phyloP scores from a whole-genome alignment of 2,113 vertebrate genomes.

The Catharus fuscescens region DNA sequence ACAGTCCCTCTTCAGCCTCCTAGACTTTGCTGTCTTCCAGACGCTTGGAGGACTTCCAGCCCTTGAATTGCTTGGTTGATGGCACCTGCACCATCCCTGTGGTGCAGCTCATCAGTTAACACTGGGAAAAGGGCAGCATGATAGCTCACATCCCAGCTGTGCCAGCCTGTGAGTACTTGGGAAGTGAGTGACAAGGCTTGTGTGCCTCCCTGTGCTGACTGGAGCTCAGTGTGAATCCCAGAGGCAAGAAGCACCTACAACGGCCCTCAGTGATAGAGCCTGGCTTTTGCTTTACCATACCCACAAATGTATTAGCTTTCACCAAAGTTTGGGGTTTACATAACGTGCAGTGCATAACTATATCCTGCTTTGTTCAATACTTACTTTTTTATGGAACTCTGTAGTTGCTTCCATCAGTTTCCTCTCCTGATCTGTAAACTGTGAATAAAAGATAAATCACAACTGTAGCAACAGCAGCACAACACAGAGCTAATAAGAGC shows the following conservation, averaged over 20 bases:
- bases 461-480: background rate
- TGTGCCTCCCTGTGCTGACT: background rate
- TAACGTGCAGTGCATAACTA: rapidly evolving
- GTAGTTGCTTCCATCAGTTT: slow-evolving; percentile 90
- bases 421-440: slow-evolving; percentile 96
- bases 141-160: background rate
- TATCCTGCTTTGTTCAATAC: background rate
- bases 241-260: background rate
- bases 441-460: background rate
- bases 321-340: rapidly evolving
- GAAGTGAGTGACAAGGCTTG: rapidly evolving
- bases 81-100: background rate
- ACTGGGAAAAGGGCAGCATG: background rate
- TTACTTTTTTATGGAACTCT: slow-evolving; percentile 90
- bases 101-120: background rate
- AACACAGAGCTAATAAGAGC: background rate
- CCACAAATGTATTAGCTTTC: background rate
- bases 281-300: background rate
- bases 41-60: background rate
- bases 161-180: rapidly evolving
- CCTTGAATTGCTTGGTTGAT: background rate
- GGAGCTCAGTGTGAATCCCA: rapidly evolving
- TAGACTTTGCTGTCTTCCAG: background rate
- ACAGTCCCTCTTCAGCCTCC: background rate
- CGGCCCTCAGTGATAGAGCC: rapidly evolving